Evolutionary conservation across 2,797 vertebrate genomes (phyloP).

Genomic region (Macrochelys suwanniensis): DNA sequence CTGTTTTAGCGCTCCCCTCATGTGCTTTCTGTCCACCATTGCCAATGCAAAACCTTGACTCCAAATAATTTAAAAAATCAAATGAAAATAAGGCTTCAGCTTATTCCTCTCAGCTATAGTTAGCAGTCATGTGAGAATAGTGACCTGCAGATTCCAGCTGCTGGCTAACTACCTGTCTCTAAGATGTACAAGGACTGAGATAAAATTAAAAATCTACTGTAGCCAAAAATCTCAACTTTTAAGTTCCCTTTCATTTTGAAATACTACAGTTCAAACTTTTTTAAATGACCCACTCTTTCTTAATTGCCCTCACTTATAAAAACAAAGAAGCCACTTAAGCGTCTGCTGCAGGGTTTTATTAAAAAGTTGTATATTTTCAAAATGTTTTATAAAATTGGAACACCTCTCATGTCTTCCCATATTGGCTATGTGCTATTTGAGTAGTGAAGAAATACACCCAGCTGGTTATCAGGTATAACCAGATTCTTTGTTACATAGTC

Average conservation of each 20-base stretch:
- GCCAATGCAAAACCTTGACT: neutral
- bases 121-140: neutral
- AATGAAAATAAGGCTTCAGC: neutral
- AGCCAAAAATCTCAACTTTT: neutral
- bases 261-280: neutral
- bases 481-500: fast-evolving
- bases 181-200: neutral
- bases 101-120: neutral
- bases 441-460: fast-evolving
- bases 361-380: neutral
- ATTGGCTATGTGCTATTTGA: neutral
- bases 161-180: neutral
- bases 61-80: neutral
- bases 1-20: neutral
- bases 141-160: neutral
- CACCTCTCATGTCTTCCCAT: fast-evolving
- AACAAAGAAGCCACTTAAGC: neutral
- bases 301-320: neutral
- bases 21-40: neutral
- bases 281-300: neutral
- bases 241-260: neutral
- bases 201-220: neutral
- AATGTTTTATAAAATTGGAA: neutral
- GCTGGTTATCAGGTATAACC: neutral
- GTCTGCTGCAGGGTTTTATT: neutral